Percentiles rank a stretch among this genome's conserved stretches.
Conservation (phyloP, 1,140 invertebrate species). For the Carposina sasakii region DNA sequence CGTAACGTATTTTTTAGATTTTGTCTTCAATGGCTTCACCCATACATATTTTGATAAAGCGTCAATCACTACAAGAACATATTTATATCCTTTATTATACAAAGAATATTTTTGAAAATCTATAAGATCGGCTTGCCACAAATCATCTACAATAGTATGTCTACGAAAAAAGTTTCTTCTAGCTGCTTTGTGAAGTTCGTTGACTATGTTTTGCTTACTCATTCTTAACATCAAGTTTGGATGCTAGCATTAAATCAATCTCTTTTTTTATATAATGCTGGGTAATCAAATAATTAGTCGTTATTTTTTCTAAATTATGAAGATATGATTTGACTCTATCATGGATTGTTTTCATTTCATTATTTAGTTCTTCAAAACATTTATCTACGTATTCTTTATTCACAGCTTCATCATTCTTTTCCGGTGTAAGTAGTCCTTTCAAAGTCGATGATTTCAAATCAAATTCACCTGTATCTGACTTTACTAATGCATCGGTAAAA, state of each 20-base stretch:
- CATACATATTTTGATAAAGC: constrained; percentile 56
- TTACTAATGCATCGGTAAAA: background rate
- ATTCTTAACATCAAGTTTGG: constrained; percentile 11
- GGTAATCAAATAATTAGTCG: background rate
- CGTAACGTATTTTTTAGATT: constrained; percentile 40
- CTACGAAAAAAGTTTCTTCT: constrained; percentile 45
- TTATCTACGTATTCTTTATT: constrained; percentile 7
- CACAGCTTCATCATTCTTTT: constrained; percentile 1
- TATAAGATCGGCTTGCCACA: constrained; percentile 52
- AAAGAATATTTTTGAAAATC: constrained; percentile 41
- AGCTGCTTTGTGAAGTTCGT: constrained; percentile 45
- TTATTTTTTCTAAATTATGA: background rate
- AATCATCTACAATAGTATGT: constrained; percentile 41
- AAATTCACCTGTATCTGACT: background rate
- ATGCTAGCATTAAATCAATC: background rate
- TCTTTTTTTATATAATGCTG: background rate
- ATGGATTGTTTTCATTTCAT: background rate
- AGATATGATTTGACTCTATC: background rate
- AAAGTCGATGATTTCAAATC: background rate
- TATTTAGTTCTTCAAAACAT: background rate
- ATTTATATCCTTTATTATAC: constrained; percentile 56
- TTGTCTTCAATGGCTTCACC: constrained; percentile 58
- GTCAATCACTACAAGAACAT: constrained; percentile 40
- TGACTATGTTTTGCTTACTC: constrained; percentile 24
- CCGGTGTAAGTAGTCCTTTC: constrained; percentile 8